A percentile compares a stretch with the other conserved stretches of the same genome.
These are phyloP conservation scores for Chelonoidis abingdonii DNA, from an alignment of 2,113 vertebrate species.

Conservation along the genomic window DNA sequence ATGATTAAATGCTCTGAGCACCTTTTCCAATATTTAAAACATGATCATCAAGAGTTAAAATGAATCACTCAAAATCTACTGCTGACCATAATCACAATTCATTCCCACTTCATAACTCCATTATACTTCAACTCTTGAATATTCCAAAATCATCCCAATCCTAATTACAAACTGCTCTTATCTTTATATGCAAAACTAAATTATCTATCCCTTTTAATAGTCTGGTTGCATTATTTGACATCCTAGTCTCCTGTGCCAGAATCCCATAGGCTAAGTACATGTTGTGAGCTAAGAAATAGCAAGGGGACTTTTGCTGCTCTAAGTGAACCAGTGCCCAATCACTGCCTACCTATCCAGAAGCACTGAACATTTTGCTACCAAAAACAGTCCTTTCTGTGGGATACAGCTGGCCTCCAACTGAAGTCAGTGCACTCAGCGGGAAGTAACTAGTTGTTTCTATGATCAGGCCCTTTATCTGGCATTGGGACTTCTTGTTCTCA, in stretches of 20 bases:
- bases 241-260: background rate
- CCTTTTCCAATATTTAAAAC: background rate
- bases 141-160: background rate
- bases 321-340: background rate
- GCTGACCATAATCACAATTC: background rate
- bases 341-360: background rate
- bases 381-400: background rate
- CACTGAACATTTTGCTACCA: background rate
- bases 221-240: background rate
- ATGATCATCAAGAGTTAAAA: background rate
- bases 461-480: background rate
- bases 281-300: background rate
- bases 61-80: background rate
- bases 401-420: background rate
- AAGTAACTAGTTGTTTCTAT: background rate
- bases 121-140: background rate
- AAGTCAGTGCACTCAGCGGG: background rate
- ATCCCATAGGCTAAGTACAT: background rate
- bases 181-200: background rate
- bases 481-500: background rate
- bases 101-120: background rate
- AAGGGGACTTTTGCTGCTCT: background rate
- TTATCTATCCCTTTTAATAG: background rate
- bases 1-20: background rate
- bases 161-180: background rate